phyloP scores from a whole-genome alignment of 2,797 vertebrate genomes.

The Crocidura indochinensis region DNA sequence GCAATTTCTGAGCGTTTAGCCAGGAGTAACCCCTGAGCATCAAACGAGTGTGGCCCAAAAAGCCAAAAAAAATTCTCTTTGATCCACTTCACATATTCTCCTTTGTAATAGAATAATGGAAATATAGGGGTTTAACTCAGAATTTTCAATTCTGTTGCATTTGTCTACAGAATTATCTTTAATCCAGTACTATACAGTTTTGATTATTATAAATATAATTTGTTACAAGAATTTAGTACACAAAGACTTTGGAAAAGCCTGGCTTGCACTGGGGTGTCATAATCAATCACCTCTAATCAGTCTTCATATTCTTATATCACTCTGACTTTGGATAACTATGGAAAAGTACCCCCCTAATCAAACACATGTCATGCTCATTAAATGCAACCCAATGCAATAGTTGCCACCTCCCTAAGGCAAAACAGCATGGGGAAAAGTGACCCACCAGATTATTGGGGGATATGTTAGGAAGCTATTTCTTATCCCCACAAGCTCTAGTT shows the following conservation, averaged over 20 bases:
- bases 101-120: too few relatives aligned
- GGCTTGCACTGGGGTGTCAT: neutral
- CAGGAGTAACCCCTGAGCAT: too few relatives aligned
- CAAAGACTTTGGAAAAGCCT: constrained; percentile 48
- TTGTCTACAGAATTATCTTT: too few relatives aligned
- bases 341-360: neutral
- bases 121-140: too few relatives aligned
- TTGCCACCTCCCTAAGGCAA: constrained; percentile 31
- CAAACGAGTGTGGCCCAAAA: too few relatives aligned
- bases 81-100: too few relatives aligned
- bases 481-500: too few relatives aligned
- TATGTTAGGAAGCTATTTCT: neutral
- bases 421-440: constrained; percentile 19
- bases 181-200: too few relatives aligned
- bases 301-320: constrained; percentile 41
- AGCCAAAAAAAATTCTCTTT: too few relatives aligned
- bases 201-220: neutral
- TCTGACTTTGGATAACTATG: neutral
- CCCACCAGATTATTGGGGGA: neutral
- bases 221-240: constrained; percentile 59
- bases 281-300: constrained; percentile 13
- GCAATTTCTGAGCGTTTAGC: too few relatives aligned
- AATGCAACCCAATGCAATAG: neutral
- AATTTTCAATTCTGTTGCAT: too few relatives aligned
- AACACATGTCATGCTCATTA: constrained; percentile 1